Evolutionary conservation across 2,888 invertebrate genomes (phyloP).

Genomic region (Ethmia dodecea): DNA sequence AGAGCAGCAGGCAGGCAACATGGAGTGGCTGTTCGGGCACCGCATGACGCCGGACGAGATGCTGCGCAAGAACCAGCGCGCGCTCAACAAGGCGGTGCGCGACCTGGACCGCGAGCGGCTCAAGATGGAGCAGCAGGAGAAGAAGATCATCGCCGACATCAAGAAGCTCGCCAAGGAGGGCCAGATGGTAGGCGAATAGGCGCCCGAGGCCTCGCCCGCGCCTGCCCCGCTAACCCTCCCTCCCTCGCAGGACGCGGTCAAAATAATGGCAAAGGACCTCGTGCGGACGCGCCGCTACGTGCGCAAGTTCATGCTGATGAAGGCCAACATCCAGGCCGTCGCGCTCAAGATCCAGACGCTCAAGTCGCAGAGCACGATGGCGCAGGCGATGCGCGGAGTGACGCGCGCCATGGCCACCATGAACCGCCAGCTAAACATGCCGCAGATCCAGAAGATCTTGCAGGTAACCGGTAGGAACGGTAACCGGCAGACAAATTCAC

Average conservation of each 20-base stretch:
- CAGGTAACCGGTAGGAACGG: no score
- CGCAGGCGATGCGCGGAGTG: constrained; percentile 99
- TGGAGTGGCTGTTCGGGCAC: constrained; percentile 98
- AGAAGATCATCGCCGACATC: constrained; percentile 98
- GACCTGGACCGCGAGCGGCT: constrained; percentile 96
- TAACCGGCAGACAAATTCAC: no score
- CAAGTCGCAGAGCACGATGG: constrained; percentile 99
- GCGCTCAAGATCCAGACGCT: constrained; percentile 98
- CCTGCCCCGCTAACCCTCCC: no score
- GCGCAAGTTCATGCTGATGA: constrained; percentile 99
- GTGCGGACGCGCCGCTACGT: constrained; percentile 96
- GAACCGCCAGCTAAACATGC: constrained; percentile 98
- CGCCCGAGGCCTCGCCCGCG: no score
- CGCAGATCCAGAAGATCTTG: constrained; percentile 97
- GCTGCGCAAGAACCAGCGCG: constrained; percentile 98
- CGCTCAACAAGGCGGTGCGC: constrained; percentile 98
- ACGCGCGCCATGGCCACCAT: constrained; percentile 98
- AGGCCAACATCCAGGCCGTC: constrained; percentile 98
- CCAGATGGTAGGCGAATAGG: no score
- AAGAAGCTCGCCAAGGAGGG: constrained; percentile 99
- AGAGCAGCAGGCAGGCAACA: no score
- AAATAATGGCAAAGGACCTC: constrained; percentile 99
- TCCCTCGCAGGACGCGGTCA: constrained; percentile 93
- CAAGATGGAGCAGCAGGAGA: constrained; percentile 99
- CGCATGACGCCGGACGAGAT: constrained; percentile 98